A percentile compares a stretch with the other conserved stretches of the same genome.
Conservation (phyloP, 2,888 invertebrate genomes). For the Hirtodrosophila histrioides region DNA sequence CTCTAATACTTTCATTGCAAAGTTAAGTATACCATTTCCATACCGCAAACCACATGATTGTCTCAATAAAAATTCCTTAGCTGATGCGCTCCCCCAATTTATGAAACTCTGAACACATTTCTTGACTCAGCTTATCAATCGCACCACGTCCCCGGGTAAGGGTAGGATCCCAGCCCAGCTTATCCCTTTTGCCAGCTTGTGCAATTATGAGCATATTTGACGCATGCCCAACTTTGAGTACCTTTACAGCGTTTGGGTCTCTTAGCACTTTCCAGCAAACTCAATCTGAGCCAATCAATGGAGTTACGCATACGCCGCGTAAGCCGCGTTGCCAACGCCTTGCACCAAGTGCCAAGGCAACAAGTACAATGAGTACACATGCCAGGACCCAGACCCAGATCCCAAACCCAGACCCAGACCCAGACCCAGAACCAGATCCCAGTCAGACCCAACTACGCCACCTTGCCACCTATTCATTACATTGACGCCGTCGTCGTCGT, state of each 20-base stretch:
- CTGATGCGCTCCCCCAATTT: constrained; percentile 18
- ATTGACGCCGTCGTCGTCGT: constrained; percentile 14
- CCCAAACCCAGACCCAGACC: neutral
- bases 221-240: constrained; percentile 35
- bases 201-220: constrained; percentile 69
- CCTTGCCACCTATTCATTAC: constrained; percentile 62
- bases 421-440: constrained; percentile 4
- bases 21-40: constrained; percentile 3
- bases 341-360: constrained; percentile 53
- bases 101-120: constrained; percentile 29
- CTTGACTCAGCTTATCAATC: constrained; percentile 32
- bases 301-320: constrained; percentile 74
- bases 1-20: constrained; percentile 6
- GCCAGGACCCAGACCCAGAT: neutral
- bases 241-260: constrained; percentile 17
- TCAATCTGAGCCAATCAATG: constrained; percentile 71
- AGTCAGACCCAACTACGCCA: constrained; percentile 28
- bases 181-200: constrained; percentile 53
- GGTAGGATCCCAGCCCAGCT: constrained; percentile 21
- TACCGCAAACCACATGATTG: constrained; percentile 30
- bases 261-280: constrained; percentile 36
- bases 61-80: constrained; percentile 51
- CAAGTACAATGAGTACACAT: constrained; percentile 58
- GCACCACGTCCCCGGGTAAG: constrained; percentile 10
- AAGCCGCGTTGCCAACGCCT: constrained; percentile 52